phyloP scores from a whole-genome alignment of 2,113 vertebrate species.

The Aptenodytes patagonicus region DNA sequence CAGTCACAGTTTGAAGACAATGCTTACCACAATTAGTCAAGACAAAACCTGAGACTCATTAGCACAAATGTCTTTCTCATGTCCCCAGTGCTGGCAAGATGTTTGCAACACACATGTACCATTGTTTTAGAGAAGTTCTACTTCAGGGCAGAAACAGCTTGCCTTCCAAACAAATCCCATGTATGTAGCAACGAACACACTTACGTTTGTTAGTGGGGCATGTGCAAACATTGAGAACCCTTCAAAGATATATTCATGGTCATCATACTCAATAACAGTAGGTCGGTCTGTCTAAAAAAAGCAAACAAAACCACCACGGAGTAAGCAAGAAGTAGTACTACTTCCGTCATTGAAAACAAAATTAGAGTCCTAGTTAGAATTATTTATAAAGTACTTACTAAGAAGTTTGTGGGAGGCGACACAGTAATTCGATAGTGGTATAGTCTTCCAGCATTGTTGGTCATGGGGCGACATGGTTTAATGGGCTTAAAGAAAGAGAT shows the following conservation, averaged over 20 bases:
- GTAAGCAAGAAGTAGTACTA: neutral
- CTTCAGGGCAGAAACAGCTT: neutral
- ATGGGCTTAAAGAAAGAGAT: conserved; percentile 75
- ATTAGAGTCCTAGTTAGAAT: neutral
- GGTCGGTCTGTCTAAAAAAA: conserved; percentile 90
- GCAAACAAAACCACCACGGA: neutral
- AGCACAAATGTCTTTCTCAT: neutral
- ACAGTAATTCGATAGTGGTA: conserved; percentile 98
- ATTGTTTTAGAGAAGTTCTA: neutral
- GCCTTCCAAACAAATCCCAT: neutral
- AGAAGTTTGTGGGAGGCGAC: conserved; percentile 97
- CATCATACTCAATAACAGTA: conserved; percentile 97
- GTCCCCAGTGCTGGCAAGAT: neutral
- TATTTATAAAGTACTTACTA: conserved; percentile 77
- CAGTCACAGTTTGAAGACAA: neutral
- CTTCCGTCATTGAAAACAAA: neutral
- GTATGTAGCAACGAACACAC: neutral
- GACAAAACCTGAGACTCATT: conserved; percentile 20
- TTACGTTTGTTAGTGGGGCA: conserved; percentile 89
- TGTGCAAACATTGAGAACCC: conserved; percentile 99
- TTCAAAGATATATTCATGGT: conserved; percentile 98
- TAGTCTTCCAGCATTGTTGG: conserved; percentile 92
- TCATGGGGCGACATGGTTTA: conserved; percentile 91
- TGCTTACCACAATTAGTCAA: neutral
- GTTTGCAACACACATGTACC: neutral